Conservation (phyloP, 2,797 vertebrate genomes). For the Acanthornis magna region DNA sequence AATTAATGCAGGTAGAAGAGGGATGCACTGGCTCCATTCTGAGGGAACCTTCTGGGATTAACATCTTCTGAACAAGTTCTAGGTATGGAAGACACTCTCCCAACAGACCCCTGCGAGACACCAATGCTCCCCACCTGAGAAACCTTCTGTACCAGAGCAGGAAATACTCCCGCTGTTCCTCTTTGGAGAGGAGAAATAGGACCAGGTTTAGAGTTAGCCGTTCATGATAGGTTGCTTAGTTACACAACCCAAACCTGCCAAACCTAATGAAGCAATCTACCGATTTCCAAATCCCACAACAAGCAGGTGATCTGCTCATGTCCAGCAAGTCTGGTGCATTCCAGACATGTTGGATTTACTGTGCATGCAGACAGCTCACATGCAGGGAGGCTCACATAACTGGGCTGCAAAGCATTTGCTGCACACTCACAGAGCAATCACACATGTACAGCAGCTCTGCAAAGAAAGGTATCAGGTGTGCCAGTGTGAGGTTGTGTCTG, state of each 20-base stretch:
- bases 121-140: neutral
- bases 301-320: neutral
- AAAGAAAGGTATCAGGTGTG: neutral
- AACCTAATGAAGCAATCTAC: neutral
- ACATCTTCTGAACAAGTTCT: neutral
- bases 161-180: neutral
- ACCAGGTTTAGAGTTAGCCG: neutral
- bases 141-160: neutral
- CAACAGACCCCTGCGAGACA: neutral
- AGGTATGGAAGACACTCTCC: neutral
- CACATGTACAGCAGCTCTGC: neutral
- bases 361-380: neutral
- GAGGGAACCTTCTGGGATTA: neutral
- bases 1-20: neutral
- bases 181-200: neutral
- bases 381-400: neutral
- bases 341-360: neutral
- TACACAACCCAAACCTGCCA: neutral
- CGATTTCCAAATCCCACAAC: neutral
- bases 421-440: neutral
- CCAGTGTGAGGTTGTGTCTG: neutral
- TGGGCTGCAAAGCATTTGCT: neutral
- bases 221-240: neutral
- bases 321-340: neutral
- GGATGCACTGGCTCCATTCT: neutral